Evolutionary conservation across 1,140 invertebrate species (phyloP), one percentile per base, ranked within the genome.

Genomic region (Drosophila ohnishii): DNA sequence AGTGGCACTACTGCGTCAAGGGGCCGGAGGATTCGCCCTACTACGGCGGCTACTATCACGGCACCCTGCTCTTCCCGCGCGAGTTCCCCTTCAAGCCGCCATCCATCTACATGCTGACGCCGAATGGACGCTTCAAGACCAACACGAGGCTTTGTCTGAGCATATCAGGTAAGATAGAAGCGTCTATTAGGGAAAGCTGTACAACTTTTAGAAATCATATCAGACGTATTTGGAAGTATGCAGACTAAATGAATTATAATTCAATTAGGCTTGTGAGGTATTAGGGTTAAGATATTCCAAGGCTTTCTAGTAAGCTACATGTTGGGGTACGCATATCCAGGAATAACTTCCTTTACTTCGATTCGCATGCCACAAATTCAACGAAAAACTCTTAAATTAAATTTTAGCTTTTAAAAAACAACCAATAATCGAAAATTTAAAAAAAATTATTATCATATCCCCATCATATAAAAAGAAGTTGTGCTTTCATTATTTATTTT

Each of bases 21-120:
- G 97, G 97, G 88, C 99, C 99, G 50, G 93, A 98, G 42, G 96
- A 97, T 45, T 95, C 96, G 53, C 97, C 97, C 0, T 99, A 99
- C 92, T 96, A 97, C 90, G 97, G 98, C 60, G 98, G 98, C 40
- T 96, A 96, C 90, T 99, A 99, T 92, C 98, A 99, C 93, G 99
- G 99, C 28, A 99, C 99, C 92, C 93, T 99, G 61, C 94, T 98
- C 60, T 99, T 99, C 93, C 98, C 99, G 5, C 93, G 95, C 75
- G 98, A 99, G 90, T 99, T 98, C 93, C 99, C 99, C 6, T 99
- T 99, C 90, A 98, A 98, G 92, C 98, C 99, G 39, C 99, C 99
- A 16, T 97, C 97, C 75, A 99, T 99, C 90, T 99, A 97, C 88
- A 99, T 99, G 97, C 95, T 98, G 16, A 99, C 99, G 13, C 99